These are phyloP conservation scores for Ectemnius cavifrons DNA, from an alignment of 2,888 invertebrate species.

Conservation along the genomic window DNA sequence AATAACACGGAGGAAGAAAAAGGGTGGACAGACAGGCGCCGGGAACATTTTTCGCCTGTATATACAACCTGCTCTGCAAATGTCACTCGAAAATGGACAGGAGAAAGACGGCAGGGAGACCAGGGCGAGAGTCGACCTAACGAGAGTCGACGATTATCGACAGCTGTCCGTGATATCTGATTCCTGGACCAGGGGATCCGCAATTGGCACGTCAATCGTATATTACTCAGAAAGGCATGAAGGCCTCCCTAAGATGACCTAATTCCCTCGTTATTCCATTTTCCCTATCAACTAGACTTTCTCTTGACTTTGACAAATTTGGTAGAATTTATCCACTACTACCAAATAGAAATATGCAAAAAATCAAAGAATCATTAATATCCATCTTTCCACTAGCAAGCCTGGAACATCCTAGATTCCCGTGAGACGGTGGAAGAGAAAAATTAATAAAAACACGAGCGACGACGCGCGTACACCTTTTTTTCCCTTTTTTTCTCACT, in stretches of 20 bases:
- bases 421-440: not conserved
- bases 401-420: no score
- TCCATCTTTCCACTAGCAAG: no score
- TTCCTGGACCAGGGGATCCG: constrained; percentile 14
- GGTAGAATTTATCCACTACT: no score
- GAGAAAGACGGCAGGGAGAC: constrained; percentile 15
- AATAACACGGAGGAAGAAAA: not conserved
- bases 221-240: constrained; percentile 16
- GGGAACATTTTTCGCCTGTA: constrained; percentile 10
- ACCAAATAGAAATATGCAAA: not conserved
- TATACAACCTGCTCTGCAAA: constrained; percentile 14
- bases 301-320: no score
- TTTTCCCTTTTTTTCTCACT: not conserved
- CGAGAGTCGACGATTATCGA: constrained; percentile 53
- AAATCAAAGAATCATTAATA: no score
- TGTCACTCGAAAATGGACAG: constrained; percentile 13
- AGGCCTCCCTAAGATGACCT: constrained; percentile 29
- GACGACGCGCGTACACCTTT: not conserved
- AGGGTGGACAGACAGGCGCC: not conserved
- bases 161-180: constrained; percentile 50
- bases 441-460: constrained; percentile 6
- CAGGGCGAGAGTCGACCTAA: constrained; percentile 31
- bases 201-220: constrained; percentile 26
- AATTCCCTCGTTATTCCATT: constrained; percentile 14
- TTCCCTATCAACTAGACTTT: not conserved